phyloP scores from a whole-genome alignment of 1,140 invertebrate genomes.

The Drosophila sp. region DNA sequence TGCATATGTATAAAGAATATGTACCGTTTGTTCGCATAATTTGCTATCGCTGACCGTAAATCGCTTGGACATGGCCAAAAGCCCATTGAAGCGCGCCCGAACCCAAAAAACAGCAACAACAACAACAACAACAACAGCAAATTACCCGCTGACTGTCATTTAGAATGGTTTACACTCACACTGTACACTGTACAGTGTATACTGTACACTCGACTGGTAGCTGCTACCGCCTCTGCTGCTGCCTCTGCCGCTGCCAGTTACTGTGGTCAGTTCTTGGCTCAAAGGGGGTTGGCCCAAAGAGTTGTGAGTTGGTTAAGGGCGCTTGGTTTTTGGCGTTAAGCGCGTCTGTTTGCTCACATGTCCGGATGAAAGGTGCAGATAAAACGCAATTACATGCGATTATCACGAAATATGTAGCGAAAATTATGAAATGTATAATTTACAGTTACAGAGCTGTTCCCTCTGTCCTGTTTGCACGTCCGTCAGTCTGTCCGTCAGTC shows the following conservation, averaged over 20 bases:
- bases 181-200: neutral
- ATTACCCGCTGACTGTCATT: constrained; percentile 5
- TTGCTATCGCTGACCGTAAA: constrained; percentile 70
- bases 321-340: constrained; percentile 41
- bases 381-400: constrained; percentile 84
- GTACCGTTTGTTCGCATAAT: constrained; percentile 79
- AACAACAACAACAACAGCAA: constrained; percentile 29
- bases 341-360: constrained; percentile 77
- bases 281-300: constrained; percentile 38
- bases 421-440: constrained; percentile 85
- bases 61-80: constrained; percentile 59
- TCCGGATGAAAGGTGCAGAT: constrained; percentile 84
- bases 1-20: constrained; percentile 49
- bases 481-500: constrained; percentile 1
- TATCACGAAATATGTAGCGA: constrained; percentile 81
- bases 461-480: constrained; percentile 5
- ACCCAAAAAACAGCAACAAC: constrained; percentile 43
- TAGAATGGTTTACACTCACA: neutral
- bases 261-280: constrained; percentile 33
- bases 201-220: neutral
- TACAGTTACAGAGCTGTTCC: constrained; percentile 72
- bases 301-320: constrained; percentile 41
- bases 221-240: too few species aligned
- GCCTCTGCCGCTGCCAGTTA: neutral
- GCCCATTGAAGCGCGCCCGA: constrained; percentile 74